Percentiles rank a stretch among this genome's conserved stretches.
phyloP scores from a whole-genome alignment of 2,113 vertebrate genomes.

The Cochlearius cochlearius region DNA sequence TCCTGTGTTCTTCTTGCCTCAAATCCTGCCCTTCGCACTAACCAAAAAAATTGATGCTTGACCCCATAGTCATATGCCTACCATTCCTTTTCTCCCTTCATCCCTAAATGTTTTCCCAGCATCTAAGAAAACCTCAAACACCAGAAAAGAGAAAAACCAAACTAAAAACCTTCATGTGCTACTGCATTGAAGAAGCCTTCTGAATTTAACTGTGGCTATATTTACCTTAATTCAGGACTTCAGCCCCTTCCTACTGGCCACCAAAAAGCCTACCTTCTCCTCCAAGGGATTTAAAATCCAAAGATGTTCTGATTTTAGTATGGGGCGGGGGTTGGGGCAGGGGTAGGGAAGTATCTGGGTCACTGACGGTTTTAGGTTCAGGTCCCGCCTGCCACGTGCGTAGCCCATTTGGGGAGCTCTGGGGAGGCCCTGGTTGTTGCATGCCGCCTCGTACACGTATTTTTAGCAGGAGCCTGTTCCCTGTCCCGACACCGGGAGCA shows the following conservation, averaged over 20 bases:
- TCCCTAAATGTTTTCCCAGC: not conserved
- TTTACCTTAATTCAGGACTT: not conserved
- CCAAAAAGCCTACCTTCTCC: not conserved
- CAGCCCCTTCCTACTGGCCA: not conserved
- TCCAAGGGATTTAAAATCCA: not conserved
- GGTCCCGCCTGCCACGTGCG: fast-evolving
- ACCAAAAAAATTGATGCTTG: not conserved
- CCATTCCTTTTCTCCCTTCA: fast-evolving
- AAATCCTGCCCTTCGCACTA: not conserved
- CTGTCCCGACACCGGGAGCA: not conserved
- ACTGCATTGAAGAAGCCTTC: not conserved
- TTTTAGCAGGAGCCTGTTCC: not conserved
- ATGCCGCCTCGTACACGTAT: fast-evolving
- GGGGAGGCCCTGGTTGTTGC: fast-evolving
- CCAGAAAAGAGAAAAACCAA: not conserved
- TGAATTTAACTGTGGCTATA: not conserved
- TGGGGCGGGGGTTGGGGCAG: fast-evolving
- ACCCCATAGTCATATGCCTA: not conserved
- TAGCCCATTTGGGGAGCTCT: not conserved
- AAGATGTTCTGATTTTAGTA: not conserved
- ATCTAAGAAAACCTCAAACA: not conserved
- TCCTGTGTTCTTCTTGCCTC: not conserved
- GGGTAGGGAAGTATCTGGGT: not conserved
- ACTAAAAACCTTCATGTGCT: not conserved
- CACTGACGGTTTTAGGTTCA: fast-evolving